Percentiles rank a stretch among this genome's conserved stretches.
phyloP scores from a whole-genome alignment of 2,113 vertebrate genomes.

The Neodontobutis hainanensis region DNA sequence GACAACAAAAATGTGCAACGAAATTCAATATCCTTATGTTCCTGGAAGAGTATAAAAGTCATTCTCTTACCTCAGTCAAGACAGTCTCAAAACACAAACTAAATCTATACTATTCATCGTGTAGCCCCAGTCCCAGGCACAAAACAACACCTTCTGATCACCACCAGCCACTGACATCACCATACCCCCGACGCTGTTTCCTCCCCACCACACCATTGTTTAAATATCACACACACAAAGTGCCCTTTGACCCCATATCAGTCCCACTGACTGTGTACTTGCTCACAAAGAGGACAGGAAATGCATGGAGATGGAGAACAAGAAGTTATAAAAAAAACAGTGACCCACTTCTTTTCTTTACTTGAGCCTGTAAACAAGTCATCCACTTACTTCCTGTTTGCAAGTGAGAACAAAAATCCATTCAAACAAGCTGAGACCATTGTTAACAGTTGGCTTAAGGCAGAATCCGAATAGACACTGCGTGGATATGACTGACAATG shows the following conservation, averaged over 20 bases:
- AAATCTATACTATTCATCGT: constrained; percentile 1
- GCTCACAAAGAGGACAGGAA: constrained; percentile 43
- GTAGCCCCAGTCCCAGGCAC: constrained; percentile 32
- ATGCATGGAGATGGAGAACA: constrained; percentile 37
- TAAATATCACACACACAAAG: constrained; percentile 38
- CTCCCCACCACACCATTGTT: constrained; percentile 34
- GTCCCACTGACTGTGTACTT: constrained; percentile 6
- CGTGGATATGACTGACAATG: not conserved
- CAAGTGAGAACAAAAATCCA: constrained; percentile 29
- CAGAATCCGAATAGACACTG: too few species aligned
- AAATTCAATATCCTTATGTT: constrained; percentile 23
- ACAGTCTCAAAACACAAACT: not conserved
- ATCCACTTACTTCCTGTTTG: constrained; percentile 36
- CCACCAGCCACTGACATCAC: constrained; percentile 65
- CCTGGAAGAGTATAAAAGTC: constrained; percentile 6
- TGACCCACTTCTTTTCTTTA: constrained; percentile 41
- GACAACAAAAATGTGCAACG: constrained; percentile 2
- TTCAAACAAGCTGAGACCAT: constrained; percentile 16
- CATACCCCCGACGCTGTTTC: constrained; percentile 32
- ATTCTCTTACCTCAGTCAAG: constrained; percentile 40
- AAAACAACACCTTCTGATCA: constrained; percentile 17
- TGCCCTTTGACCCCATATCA: constrained; percentile 42
- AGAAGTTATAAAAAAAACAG: constrained; percentile 56
- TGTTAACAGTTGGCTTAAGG: constrained; percentile 4
- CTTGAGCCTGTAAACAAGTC: constrained; percentile 48